Conservation (phyloP, 2,797 vertebrate species). For the Catamblyrhynchus diadema region DNA sequence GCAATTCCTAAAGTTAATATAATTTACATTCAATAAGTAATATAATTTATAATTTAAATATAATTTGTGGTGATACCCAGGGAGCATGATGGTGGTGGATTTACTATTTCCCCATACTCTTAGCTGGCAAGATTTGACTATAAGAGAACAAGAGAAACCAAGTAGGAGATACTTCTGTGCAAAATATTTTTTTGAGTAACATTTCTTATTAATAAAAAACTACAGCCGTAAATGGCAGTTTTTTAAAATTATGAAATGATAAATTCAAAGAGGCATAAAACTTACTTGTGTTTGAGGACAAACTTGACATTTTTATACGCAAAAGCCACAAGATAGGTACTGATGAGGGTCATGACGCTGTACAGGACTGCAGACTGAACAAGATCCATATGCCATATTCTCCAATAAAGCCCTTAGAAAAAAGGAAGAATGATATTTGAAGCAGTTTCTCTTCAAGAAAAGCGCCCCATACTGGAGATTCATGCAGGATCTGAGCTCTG, state of each 20-base stretch:
- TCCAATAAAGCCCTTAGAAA: slow-evolving; percentile 91
- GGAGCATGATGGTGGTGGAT: not conserved
- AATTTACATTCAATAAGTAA: not conserved
- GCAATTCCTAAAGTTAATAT: not conserved
- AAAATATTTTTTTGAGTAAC: not conserved
- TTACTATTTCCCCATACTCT: not conserved
- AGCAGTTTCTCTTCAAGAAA: not conserved
- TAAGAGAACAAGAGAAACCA: not conserved
- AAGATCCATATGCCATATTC: slow-evolving; percentile 99
- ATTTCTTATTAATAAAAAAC: not conserved
- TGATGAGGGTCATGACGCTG: slow-evolving; percentile 90
- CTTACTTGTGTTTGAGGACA: slow-evolving; percentile 99
- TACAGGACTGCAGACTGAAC: slow-evolving; percentile 98
- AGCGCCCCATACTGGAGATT: accelerated
- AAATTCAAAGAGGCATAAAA: not conserved
- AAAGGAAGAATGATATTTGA: accelerated
- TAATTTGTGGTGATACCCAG: not conserved
- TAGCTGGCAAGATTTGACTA: not conserved
- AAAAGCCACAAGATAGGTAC: slow-evolving; percentile 96
- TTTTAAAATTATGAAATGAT: not conserved
- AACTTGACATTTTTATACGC: slow-evolving; percentile 99
- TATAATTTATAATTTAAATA: not conserved
- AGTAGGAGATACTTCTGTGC: not conserved
- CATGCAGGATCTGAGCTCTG: accelerated
- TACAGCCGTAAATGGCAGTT: accelerated